Percentiles rank a stretch among this genome's conserved stretches.
Evolutionary conservation across 2,113 vertebrate species (phyloP).

Genomic region (Poecilia latipinna): DNA sequence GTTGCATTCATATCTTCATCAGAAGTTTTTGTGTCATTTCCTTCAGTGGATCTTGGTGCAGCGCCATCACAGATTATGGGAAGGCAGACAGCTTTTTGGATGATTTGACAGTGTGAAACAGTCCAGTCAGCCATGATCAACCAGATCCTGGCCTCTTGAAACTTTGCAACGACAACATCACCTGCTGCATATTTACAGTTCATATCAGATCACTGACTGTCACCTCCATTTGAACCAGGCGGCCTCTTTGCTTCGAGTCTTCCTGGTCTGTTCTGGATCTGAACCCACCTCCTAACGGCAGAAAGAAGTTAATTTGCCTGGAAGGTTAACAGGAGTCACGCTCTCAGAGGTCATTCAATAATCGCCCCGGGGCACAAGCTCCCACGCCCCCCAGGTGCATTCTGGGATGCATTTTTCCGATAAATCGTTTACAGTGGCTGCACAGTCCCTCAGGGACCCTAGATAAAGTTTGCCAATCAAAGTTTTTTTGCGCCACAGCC

Average conservation of each 20-base stretch:
- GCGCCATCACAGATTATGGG: too few species aligned
- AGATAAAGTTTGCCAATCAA: conserved; percentile 84
- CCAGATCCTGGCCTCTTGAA: neutral
- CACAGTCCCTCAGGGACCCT: conserved; percentile 63
- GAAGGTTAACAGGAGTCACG: conserved; percentile 68
- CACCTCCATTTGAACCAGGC: conserved; percentile 9
- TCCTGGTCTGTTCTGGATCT: conserved; percentile 31
- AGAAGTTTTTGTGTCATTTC: too few species aligned
- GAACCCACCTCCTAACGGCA: conserved; percentile 43
- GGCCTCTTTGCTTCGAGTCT: conserved; percentile 2
- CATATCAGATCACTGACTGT: neutral
- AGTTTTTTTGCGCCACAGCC: conserved; percentile 55
- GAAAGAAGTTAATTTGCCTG: conserved; percentile 72
- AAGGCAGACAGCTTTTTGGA: too few species aligned
- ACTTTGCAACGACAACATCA: neutral
- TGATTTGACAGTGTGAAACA: too few species aligned
- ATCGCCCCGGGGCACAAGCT: conserved; percentile 71
- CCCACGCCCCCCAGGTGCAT: conserved; percentile 75
- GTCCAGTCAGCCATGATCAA: too few species aligned
- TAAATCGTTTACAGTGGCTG: conserved; percentile 81
- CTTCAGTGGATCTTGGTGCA: too few species aligned
- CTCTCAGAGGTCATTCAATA: conserved; percentile 83
- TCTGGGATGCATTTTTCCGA: conserved; percentile 80
- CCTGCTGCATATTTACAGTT: neutral
- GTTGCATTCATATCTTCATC: too few species aligned